Base-by-base conservation (phyloP, 2,888 invertebrate genomes). In the Orthosia gothica region DNA sequence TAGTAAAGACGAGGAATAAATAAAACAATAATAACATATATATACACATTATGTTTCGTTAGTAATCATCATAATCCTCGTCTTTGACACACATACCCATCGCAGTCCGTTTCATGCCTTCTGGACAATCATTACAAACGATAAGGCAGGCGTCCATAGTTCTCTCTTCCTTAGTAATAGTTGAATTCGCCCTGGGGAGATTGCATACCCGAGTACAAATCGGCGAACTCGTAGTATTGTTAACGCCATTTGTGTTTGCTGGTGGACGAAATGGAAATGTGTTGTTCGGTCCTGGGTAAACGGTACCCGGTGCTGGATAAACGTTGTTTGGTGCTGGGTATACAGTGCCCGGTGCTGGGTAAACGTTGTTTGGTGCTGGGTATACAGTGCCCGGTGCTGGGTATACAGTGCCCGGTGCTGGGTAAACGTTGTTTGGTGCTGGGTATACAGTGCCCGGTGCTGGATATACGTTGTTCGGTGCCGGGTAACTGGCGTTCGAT, bases 81-180 rank as follows among this genome's bases (percentile, higher is more conserved):
- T 70, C 77, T n/a, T 16, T 32, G 1, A 78, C 18, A n/a, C 75
- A 75, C 0, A n/a, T 0, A 1, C 75, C 75, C 0, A 54, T 49
- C 4, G 2, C 1, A 0, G 70, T 3, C 18, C 12, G 59, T 11
- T 1, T 70, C 70, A 54, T 70, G 0, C 75, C 75, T 0, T 0
- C 15, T 1, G 75, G 52, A 3, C 75, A 75, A 0, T 5, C 0
- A 0, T 32, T 49, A 15, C 75, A 75, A 0, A 15, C 0, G 5
- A 78, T 70, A 0, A 70, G 1, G 13, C 75, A 75, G 0, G 78
- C 70, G 11, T 70, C 18, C 78, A 40, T 78, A 0, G 23, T 0
- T 0, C 13, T 59, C 0, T 23, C 58, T 11, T 78, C 40, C 2
- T 78, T 75, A 0, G 58, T 78, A 5, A 70, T 49, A 0, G 40